Base-by-base conservation (phyloP, 1,140 invertebrate genomes). In the Drosophila tropicalis region DNA sequence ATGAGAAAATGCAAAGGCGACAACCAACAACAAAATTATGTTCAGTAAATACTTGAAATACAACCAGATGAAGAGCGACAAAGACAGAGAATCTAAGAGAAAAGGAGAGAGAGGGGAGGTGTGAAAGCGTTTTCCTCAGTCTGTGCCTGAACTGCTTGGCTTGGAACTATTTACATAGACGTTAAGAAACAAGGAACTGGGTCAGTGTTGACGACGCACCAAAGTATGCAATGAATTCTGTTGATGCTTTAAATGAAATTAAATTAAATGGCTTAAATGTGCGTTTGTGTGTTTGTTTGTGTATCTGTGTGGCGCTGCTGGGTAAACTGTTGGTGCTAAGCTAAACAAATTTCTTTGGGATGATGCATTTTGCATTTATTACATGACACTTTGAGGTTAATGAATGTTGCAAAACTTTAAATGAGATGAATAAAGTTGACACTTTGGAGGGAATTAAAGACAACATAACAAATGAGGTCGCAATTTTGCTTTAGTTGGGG, bases 1-100 rank as follows among this genome's bases (percentile, higher is more conserved):
- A 87, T 86, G 82, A 86, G 83, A 87, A 87, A 82, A 87, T 76
- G 82, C 71, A 82, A 79, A 79, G 79, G 82, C 82, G 82, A 87
- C 79, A 87, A 82, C 72, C 79, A 82, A 79, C 82, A 82, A 67
- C 71, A 62, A 85, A 82, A 79, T 86, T 82, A 86, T 85, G 75
- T 71, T 78, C 68, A 67, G 82, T 78, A 86, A 85, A 85, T 85
- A 85, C 70, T 86, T 85, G 67, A 87, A 66, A 70, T 68, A 74
- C 79, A 81, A 62, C 54, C 62, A 65, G 57, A 65, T 51, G 72
- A 70, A 77, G 62, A 29, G 17, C 7, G 3, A 65, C 51, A 51
- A 39, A 63, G 54, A 13, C 29, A n/a, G 32, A 25, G 22, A 34
- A 25, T 40, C 32, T 40, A 22, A 44, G 19, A 17, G 17, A 47